Evolutionary conservation across 1,140 invertebrate genomes (phyloP), one percentile per base, ranked within the genome.

Genomic region (Drosophila biarmipes): DNA sequence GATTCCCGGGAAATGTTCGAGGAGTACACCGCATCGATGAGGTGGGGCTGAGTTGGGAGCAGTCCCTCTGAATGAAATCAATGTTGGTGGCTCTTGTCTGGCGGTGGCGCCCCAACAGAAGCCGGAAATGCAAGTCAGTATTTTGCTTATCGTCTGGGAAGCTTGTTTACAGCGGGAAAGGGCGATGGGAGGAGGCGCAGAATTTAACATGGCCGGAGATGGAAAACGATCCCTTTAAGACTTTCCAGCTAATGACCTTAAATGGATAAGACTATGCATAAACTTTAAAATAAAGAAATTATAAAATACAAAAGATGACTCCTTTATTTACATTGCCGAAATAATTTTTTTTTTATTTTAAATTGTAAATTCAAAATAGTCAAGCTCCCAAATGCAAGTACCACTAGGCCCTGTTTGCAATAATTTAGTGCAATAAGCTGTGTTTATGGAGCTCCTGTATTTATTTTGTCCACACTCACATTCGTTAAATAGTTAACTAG

Each of bases 41-140:
- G 48, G 48, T 54, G 72, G 37, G 29, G 31, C n/a, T 17, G 27
- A 43, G 40, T 29, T 43, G 10, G 48, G 52, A 42, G 35, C 35
- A 35, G n/a, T 37, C 31, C 14, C 17, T 45, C 27, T 43, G 55
- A 58, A 53, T 49, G 68, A 40, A 64, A 56, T 74, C 62, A 43
- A 52, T 67, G 51, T 29, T 69, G 46, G 42, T 51, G 57, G 63
- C 27, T n/a, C 53, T 56, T 34, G 59, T 62, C 69, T 56, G 59
- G 14, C 19, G 48, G 52, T 73, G 82, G 82, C 82, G 82, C 82
- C 82, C 54, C 42, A 55, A 21, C 78, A 55, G 64, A 40, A 72
- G 72, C 82, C 82, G 82, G 82, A 87, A 89, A 76, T 82, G 66
- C 69, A 75, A 87, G 78, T 62, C 82, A 79, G 71, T 66, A 72